Base-by-base conservation (phyloP, 2,797 vertebrate species). In the Decapterus maruadsi region DNA sequence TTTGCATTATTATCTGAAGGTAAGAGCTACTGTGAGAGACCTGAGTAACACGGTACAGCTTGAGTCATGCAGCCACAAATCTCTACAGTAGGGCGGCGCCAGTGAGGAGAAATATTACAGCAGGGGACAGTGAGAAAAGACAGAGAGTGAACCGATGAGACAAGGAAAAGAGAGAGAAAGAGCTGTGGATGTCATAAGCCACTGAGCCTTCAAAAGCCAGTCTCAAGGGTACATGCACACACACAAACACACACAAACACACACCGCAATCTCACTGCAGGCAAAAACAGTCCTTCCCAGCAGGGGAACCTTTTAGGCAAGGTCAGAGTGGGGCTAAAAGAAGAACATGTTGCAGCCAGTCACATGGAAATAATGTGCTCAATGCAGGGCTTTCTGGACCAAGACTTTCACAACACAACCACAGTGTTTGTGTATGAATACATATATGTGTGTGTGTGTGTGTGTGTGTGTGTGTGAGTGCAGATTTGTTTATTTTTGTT, bases 281-380 rank as follows among this genome's bases (percentile, higher is more conserved):
- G 69, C 67, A 62, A 56, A 73, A 69, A 42, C 59, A 75, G 59
- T 46, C 64, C 60, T 58, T 77, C 82, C 64, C 88, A 81, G 84
- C 85, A 84, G 88, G 79, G 60, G 51, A 76, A 75, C 70, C 80
- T 90, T 83, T 92, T 80, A 82, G 81, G 50, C 69, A 83, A 84
- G 89, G 90, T 87, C 89, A 88, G 45, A 65, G 72, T 29, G 26
- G 67, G 68, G 82, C 71, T 84, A 81, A 87, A 82, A 80, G 77
- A 75, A 80, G 72, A 89, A 34, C 69, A 80, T 61, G 72, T 68
- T 68, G 0, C 55, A 87, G 29, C 69, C 88, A 84, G 69, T 72
- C 78, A 68, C 61, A 43, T 80, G 83, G 84, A 92, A 87, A 67
- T 12, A 36, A 79, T 81, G 45, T 20, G 83, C 77, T 77, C 70